Evolutionary conservation across 2,113 vertebrate genomes (phyloP), one percentile per base, ranked within the genome.

Genomic region (Takifugu flavidus): DNA sequence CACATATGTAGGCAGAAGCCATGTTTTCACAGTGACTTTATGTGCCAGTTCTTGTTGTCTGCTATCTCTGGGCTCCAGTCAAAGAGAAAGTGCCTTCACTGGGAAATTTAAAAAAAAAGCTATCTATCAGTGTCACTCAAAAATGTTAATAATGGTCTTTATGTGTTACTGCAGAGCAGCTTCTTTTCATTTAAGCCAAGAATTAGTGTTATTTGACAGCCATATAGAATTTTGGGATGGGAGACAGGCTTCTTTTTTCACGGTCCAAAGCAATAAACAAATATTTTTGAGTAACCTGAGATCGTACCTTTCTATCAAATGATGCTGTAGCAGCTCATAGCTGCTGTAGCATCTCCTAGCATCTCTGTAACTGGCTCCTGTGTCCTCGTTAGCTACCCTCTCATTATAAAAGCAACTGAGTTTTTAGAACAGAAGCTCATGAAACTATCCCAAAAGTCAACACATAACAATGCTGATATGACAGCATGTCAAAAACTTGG

Each of bases 121-220:
- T 51, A 78, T 71, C 20, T 20, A 20, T 20, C 20, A 20, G 20
- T 20, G 20, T 20, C 20, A 81, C 65, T 72, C 58, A 82, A 65
- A 80, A 59, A 78, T 75, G 62, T 70, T 74, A 56, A 70, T 67
- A 78, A 78, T 69, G 53, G 65, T 74, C 72, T 74, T 86, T 79
- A 20, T 59, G 70, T 86, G 72, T 77, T 72, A 58, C 72, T 84
- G 60, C 71, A 80, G 67, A 70, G 62, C 39, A 62, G 65, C 70
- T 74, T 75, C 62, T 74, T 66, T 56, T 46, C 46, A 58, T 59
- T 43, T 47, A 49, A 73, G 70, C 47, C 59, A 46, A 67, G 61
- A 68, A 54, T 69, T 68, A 65, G 67, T 62, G 29, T 72, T 75
- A 54, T 28, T 68, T 73, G 72, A 78, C 70, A 65, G 68, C 77